Base-by-base conservation (phyloP, 2,797 vertebrate genomes). In the Enteromius treurensis region DNA sequence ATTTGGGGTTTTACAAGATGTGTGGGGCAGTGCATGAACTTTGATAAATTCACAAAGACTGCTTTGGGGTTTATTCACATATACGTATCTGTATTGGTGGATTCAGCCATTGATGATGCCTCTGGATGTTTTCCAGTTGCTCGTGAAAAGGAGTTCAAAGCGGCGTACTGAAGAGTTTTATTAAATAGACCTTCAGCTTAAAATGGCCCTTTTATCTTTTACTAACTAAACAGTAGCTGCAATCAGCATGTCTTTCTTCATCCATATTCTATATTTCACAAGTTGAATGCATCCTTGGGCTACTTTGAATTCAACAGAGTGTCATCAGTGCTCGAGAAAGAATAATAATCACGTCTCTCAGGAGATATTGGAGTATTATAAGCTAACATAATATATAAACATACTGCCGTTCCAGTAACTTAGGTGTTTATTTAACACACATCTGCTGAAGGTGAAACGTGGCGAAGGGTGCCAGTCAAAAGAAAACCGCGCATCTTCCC, bases 21-120 rank as follows among this genome's bases (percentile, higher is more conserved):
- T 87, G 69, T 89, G 85, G 87, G 49, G 32, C 68, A 74, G 70
- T 17, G 29, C 65, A 77, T 62, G 23, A 81, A 82, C 67, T 71
- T 67, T 49, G 78, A 68, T 42, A 10, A 64, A 47, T 62, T 17
- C 40, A 45, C 40, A 19, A 78, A 64, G 9, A 10, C 3, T 64
- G 37, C 49, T 29, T 42, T 78, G 23, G 17, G 40, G 10, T 49
- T 17, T 65, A n/a, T 78, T 34, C 17, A 32, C 21, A 45, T 17
- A 32, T 49, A 15, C 0, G 4, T 32, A 13, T 21, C 40, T 75
- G 6, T 40, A 17, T 23, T 6, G 15, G 19, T 68, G 62, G 11
- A 53, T 67, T 79, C 42, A 67, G 34, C 77, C 51, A 58, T 21
- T 71, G 37, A 58, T 47, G 60, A 78, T 10, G 65, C 17, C 40